Percentiles rank a stretch among this genome's conserved stretches.
phyloP scores from a whole-genome alignment of 1,140 invertebrate species.

The Sycophaga agraensis region DNA sequence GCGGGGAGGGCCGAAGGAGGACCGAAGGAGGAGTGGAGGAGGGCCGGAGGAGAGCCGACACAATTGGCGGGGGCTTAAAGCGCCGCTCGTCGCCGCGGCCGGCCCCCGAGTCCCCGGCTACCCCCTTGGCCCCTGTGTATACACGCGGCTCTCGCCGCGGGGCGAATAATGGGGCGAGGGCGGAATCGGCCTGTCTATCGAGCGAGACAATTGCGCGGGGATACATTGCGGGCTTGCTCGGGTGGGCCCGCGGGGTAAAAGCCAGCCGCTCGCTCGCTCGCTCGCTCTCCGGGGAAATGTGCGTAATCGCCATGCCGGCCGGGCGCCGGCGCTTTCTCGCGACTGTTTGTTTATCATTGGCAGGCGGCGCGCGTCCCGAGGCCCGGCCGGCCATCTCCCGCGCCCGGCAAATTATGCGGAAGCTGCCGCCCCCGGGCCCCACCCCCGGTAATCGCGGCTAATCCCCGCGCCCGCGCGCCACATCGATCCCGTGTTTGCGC shows the following conservation, averaged over 20 bases:
- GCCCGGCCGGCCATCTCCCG: background rate
- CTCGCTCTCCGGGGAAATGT: slow-evolving; percentile 51
- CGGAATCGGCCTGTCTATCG: too few species aligned
- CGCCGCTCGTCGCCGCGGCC: too few species aligned
- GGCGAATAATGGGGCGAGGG: too few species aligned
- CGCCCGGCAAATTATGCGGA: background rate
- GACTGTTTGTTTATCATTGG: slow-evolving; percentile 46
- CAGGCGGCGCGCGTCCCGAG: background rate
- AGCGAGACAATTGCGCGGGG: too few species aligned
- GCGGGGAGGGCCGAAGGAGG: background rate
- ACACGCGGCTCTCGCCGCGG: too few species aligned
- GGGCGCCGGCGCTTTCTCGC: slow-evolving; percentile 45
- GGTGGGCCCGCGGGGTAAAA: slow-evolving; percentile 5
- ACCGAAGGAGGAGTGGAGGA: background rate
- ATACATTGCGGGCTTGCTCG: too few species aligned
- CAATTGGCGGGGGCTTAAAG: too few species aligned
- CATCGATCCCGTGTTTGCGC: too few species aligned
- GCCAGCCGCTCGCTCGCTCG: slow-evolving; percentile 7
- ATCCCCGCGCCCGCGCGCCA: too few species aligned
- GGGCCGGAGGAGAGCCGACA: slow-evolving; percentile 9
- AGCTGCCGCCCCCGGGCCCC: background rate
- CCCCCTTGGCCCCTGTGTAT: too few species aligned
- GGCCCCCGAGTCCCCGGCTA: too few species aligned
- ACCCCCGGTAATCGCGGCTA: background rate
- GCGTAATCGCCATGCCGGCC: slow-evolving; percentile 52